These are phyloP conservation scores for Toxonevra muliebris DNA, from an alignment of 2,888 invertebrate species.

Conservation along the genomic window DNA sequence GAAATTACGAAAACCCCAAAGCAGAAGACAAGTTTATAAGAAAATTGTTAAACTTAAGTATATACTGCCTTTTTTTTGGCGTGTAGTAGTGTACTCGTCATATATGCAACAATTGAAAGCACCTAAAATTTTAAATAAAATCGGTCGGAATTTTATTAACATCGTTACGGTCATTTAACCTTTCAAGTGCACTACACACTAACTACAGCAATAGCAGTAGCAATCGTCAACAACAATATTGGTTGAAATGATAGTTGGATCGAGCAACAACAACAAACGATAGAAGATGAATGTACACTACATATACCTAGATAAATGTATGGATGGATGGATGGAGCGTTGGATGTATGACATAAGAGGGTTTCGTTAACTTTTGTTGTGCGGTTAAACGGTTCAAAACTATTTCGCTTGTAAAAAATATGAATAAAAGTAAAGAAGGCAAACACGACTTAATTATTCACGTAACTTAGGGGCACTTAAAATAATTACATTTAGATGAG, in stretches of 20 bases:
- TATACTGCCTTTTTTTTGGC: too few relatives aligned
- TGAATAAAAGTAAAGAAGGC: background rate
- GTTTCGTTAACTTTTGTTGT: constrained; percentile 32
- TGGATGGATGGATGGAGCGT: constrained; percentile 14
- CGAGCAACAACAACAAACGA: background rate
- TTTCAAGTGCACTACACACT: constrained; percentile 41
- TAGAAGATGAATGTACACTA: too few relatives aligned
- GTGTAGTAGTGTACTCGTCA: too few relatives aligned
- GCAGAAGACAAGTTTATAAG: too few relatives aligned
- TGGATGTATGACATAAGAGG: constrained; percentile 30
- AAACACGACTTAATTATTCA: constrained; percentile 20
- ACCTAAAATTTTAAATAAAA: constrained; percentile 3
- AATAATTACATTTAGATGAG: background rate
- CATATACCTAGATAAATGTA: constrained; percentile 4
- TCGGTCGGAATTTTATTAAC: background rate
- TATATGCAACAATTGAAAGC: background rate
- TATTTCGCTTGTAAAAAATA: background rate
- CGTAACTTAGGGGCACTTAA: constrained; percentile 12
- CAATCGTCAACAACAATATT: background rate
- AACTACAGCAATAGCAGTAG: constrained; percentile 4
- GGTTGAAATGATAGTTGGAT: background rate
- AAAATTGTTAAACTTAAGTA: too few relatives aligned
- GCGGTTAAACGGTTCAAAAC: background rate
- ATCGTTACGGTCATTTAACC: constrained; percentile 45
- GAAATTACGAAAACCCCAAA: too few relatives aligned